Base-by-base conservation (phyloP, 2,113 vertebrate species). In the Silurus asotus region DNA sequence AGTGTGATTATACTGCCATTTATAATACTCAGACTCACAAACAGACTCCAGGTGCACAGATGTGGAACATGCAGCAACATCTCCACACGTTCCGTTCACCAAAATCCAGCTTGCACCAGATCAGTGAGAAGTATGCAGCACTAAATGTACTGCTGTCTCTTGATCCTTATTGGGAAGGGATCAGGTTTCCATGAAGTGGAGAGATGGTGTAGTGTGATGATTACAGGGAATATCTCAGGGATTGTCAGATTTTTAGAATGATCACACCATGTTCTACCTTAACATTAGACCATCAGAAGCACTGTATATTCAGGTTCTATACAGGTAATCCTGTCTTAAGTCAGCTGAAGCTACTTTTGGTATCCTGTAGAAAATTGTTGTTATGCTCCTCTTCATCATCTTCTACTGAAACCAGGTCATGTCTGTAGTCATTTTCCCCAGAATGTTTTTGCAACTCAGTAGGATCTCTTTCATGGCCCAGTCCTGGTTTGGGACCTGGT, bases 71-170 rank as follows among this genome's bases (percentile, higher is more conserved):
- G 10, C n/a, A 81, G 10, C n/a, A 81, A 37, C 56, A 74, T 17
- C 23, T n/a, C 1, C 78, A 75, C 8, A 53, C 69, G 15, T 23
- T 72, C 79, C 8, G 28, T 65, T 65, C 78, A 64, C 8, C 28
- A 74, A 59, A 56, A 75, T 55, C 45, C 58, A 53, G 15, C 48
- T 2, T 25, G 10, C 20, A 55, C 65, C 48, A 72, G 56, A 58
- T n/a, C 61, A 28, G 45, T 75, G 69, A 86, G 58, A 86, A 82
- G 85, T 86, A 86, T 48, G 85, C 61, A 48, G 6, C 17, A 72
- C 7, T 48, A 6, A 23, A 2, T 62, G 20, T 62, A 5, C 61
- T 37, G 2, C 48, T 45, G 3, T 28, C 13, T 55, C 15, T 8
- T 15, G 5, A 37, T 11, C 67, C 15, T 6, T 45, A 7, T 70